A percentile compares a stretch with the other conserved stretches of the same genome.
Evolutionary conservation across 2,888 invertebrate genomes (phyloP).

Genomic region (Polydrusus pterygomalis): DNA sequence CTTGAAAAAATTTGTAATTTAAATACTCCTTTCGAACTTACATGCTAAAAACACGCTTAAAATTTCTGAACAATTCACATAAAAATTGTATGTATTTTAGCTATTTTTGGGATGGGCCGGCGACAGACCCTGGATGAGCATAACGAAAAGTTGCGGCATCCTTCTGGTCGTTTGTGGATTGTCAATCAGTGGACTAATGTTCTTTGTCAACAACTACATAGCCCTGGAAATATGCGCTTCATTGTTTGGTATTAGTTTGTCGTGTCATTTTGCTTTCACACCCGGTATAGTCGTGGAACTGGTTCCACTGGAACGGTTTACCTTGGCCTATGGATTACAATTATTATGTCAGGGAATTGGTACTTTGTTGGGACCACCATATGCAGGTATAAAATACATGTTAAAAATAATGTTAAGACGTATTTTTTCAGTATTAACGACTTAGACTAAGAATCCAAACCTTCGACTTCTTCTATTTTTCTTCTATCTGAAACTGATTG

Average conservation of each 20-base stretch:
- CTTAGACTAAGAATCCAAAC: too few relatives aligned
- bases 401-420: too few relatives aligned
- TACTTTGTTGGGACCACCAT: constrained; percentile 92
- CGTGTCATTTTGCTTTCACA: constrained; percentile 93
- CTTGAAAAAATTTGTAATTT: too few relatives aligned
- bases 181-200: constrained; percentile 77
- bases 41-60: too few relatives aligned
- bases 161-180: constrained; percentile 83
- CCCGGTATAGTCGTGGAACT: constrained; percentile 92
- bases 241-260: constrained; percentile 91
- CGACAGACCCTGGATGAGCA: constrained; percentile 83
- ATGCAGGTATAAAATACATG: constrained; percentile 80
- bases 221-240: constrained; percentile 72
- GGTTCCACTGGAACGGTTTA: constrained; percentile 92
- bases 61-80: too few relatives aligned
- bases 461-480: too few relatives aligned
- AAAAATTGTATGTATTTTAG: constrained; percentile 72
- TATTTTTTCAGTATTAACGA: too few relatives aligned
- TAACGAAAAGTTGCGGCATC: constrained; percentile 87
- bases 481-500: too few relatives aligned
- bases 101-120: constrained; percentile 91
- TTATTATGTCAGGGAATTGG: constrained; percentile 94
- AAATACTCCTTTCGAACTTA: too few relatives aligned
- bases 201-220: constrained; percentile 68
- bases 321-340: constrained; percentile 93